Evolutionary conservation across 2,888 invertebrate genomes (phyloP).

Genomic region (Polylopha cassiicola): DNA sequence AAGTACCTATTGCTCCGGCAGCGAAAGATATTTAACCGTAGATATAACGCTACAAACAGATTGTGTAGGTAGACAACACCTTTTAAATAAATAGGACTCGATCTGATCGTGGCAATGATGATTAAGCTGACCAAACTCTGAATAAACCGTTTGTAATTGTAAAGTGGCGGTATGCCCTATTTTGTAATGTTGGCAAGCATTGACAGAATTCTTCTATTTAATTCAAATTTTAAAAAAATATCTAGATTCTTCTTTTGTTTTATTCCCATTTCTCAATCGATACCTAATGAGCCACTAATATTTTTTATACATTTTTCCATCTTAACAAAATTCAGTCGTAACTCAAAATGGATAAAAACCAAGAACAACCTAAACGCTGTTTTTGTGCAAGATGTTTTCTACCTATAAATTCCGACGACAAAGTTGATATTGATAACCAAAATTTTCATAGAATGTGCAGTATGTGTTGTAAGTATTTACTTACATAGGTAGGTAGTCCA

Average conservation of each 20-base stretch:
- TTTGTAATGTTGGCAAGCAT: no score
- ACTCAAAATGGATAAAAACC: conserved; percentile 31
- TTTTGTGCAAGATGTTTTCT: conserved; percentile 66
- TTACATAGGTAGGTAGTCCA: no score
- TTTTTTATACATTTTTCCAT: conserved; percentile 25
- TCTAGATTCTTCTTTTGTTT: conserved; percentile 29
- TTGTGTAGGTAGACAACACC: no score
- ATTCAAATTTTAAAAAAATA: no score
- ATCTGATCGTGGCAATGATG: no score
- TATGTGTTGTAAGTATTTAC: conserved; percentile 58
- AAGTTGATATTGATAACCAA: conserved; percentile 60
- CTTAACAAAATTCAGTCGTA: conserved; percentile 29
- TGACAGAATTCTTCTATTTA: background rate
- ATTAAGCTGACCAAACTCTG: no score
- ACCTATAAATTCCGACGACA: conserved; percentile 53
- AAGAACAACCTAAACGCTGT: conserved; percentile 57
- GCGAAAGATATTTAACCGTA: no score
- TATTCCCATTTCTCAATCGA: conserved; percentile 39
- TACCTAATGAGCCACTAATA: conserved; percentile 38
- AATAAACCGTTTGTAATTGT: no score
- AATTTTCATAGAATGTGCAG: conserved; percentile 62
- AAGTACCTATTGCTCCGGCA: no score
- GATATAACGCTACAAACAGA: no score
- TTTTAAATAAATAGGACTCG: no score
- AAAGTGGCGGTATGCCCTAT: no score